Evolutionary conservation across 1,140 invertebrate species (phyloP).

Genomic region (Panulirus ornatus): DNA sequence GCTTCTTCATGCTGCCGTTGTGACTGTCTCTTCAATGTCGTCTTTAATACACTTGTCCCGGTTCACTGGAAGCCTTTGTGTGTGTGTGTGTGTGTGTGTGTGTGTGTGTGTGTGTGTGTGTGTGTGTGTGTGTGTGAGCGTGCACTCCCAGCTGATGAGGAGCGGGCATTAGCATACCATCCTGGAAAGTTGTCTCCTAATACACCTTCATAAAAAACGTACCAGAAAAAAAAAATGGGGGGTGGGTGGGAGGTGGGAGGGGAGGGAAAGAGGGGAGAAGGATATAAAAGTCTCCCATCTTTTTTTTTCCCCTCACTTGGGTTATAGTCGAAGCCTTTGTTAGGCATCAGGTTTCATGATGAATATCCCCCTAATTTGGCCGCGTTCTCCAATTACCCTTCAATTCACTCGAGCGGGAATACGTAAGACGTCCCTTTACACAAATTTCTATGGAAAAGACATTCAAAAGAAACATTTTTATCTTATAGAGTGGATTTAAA

Average conservation of each 20-base stretch:
- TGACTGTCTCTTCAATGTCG: no score
- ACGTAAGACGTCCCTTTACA: constrained; percentile 9
- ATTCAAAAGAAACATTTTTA: constrained; percentile 72
- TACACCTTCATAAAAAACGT: not conserved
- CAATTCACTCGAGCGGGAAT: constrained; percentile 8
- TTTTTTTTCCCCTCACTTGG: no score
- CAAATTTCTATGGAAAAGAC: constrained; percentile 55
- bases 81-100: constrained; percentile 20
- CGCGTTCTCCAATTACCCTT: constrained; percentile 42
- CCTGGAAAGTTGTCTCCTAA: not conserved
- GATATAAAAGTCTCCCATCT: no score
- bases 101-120: constrained; percentile 55
- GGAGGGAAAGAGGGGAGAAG: no score
- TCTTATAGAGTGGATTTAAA: constrained; percentile 73
- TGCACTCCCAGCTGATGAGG: not conserved
- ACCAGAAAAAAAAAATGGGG: not conserved
- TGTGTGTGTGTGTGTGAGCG: not conserved
- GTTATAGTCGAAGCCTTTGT: constrained; percentile 1
- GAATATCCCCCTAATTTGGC: constrained; percentile 37
- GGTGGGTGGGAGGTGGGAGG: no score
- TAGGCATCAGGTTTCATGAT: constrained; percentile 38
- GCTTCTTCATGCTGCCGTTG: no score
- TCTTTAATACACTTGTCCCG: no score
- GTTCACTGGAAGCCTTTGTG: no score
- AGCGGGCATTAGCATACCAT: not conserved